A percentile compares a stretch with the other conserved stretches of the same genome.
Evolutionary conservation across 2,113 vertebrate genomes (phyloP).

Genomic region (Campylomormyrus numenius): DNA sequence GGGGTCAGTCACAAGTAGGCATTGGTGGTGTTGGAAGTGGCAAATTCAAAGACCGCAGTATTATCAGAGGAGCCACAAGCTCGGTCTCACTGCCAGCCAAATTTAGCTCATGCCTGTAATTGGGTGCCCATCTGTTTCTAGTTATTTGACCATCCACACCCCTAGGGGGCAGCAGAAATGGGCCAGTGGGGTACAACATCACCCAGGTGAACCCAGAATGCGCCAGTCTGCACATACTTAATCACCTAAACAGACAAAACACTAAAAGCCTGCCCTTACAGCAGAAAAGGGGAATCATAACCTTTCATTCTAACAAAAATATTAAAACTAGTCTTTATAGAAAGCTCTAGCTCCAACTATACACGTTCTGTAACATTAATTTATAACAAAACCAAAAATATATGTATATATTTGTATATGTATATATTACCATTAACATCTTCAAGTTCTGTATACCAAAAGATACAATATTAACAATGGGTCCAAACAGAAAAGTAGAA

Average conservation of each 20-base stretch:
- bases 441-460: conserved; percentile 57
- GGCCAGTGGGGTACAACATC: neutral
- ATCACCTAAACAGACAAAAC: neutral
- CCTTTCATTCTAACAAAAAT: conserved; percentile 54
- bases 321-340: conserved; percentile 58
- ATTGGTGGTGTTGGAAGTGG: neutral
- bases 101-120: neutral
- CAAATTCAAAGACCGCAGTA: neutral
- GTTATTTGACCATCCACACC: neutral
- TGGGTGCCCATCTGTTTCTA: neutral
- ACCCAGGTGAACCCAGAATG: neutral
- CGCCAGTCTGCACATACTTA: neutral
- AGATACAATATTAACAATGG: conserved; percentile 28
- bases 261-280: conserved; percentile 42
- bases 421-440: conserved; percentile 54
- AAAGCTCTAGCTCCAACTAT: conserved; percentile 49
- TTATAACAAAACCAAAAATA: conserved; percentile 52
- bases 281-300: conserved; percentile 39
- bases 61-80: neutral
- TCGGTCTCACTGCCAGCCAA: neutral
- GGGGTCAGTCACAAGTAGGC: neutral
- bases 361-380: conserved; percentile 54
- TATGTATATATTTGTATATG: conserved; percentile 30
- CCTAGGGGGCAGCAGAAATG: neutral
- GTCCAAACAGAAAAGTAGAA: conserved; percentile 29